Percentiles rank a stretch among this genome's conserved stretches.
Evolutionary conservation across 2,888 invertebrate species (phyloP).

Genomic region (Drosophila stalkeri): DNA sequence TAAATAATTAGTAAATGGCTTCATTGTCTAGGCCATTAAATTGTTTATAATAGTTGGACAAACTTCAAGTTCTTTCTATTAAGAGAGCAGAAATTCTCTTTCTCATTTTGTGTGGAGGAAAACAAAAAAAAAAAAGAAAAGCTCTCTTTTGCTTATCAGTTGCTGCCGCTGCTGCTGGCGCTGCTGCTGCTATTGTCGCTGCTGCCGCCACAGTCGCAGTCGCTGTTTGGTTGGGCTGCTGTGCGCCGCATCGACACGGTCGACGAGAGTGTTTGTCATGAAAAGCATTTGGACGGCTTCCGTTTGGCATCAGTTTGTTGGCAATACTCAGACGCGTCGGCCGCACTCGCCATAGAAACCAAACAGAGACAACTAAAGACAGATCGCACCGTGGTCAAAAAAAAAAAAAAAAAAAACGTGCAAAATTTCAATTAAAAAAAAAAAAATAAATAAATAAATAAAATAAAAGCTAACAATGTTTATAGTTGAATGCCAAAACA

Average conservation of each 20-base stretch:
- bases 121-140: slow-evolving; percentile 25
- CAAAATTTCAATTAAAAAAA: slow-evolving; percentile 5
- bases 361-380: slow-evolving; percentile 17
- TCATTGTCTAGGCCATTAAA: slow-evolving; percentile 38
- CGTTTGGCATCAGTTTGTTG: slow-evolving; percentile 82
- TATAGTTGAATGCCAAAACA: slow-evolving; percentile 42
- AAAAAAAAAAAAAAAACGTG: no score
- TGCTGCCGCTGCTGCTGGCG: slow-evolving; percentile 6
- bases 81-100: slow-evolving; percentile 30
- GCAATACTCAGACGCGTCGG: slow-evolving; percentile 81
- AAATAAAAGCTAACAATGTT: slow-evolving; percentile 37
- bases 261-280: slow-evolving; percentile 61
- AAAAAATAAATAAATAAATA: neutral
- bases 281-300: slow-evolving; percentile 76
- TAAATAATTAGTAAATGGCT: slow-evolving; percentile 39
- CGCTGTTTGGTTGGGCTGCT: slow-evolving; percentile 37
- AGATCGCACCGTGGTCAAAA: slow-evolving; percentile 16
- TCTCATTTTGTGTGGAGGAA: no score
- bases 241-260: slow-evolving; percentile 29
- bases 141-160: slow-evolving; percentile 58
- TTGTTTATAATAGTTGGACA: slow-evolving; percentile 29
- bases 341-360: slow-evolving; percentile 51
- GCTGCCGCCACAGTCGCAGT: slow-evolving; percentile 33
- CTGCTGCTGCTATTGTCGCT: slow-evolving; percentile 20
- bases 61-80: neutral